Conservation (phyloP, 2,888 invertebrate species). For the Alloplasta piceator region DNA sequence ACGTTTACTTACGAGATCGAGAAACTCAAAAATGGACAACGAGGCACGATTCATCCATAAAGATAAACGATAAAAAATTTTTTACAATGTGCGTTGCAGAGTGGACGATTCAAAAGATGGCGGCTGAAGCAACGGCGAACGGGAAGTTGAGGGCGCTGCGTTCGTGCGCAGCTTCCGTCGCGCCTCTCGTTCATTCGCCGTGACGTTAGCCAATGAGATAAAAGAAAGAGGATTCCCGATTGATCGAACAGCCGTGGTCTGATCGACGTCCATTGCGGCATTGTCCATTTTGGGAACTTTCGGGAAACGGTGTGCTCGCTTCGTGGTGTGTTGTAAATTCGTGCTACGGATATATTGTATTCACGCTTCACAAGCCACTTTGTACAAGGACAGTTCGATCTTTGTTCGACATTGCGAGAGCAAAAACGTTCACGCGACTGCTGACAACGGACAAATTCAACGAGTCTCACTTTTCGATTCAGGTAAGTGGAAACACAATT, state of each 20-base stretch:
- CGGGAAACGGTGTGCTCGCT: constrained; percentile 73
- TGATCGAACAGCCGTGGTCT: constrained; percentile 41
- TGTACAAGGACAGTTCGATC: constrained; percentile 23
- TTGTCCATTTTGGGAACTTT: constrained; percentile 77
- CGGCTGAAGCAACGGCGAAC: not conserved
- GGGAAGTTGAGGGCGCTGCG: constrained; percentile 46
- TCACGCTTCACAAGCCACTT: constrained; percentile 5
- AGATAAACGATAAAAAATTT: no score
- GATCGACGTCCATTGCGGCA: constrained; percentile 71
- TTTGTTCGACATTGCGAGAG: constrained; percentile 27
- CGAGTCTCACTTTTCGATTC: constrained; percentile 12
- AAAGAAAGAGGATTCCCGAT: constrained; percentile 28
- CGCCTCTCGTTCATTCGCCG: constrained; percentile 12
- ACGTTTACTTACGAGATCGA: no score
- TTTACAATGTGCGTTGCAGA: no score
- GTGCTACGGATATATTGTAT: constrained; percentile 29
- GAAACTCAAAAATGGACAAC: no score
- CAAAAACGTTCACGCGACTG: constrained; percentile 8
- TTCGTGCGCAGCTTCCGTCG: constrained; percentile 37
- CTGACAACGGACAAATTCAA: constrained; percentile 31
- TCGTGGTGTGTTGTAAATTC: constrained; percentile 30
- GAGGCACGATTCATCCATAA: no score
- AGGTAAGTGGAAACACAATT: constrained; percentile 46
- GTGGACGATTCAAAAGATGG: not conserved
- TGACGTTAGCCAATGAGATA: constrained; percentile 11